A percentile compares a stretch with the other conserved stretches of the same genome.
Evolutionary conservation across 2,113 vertebrate genomes (phyloP).

Genomic region (Artemisiospiza belli): DNA sequence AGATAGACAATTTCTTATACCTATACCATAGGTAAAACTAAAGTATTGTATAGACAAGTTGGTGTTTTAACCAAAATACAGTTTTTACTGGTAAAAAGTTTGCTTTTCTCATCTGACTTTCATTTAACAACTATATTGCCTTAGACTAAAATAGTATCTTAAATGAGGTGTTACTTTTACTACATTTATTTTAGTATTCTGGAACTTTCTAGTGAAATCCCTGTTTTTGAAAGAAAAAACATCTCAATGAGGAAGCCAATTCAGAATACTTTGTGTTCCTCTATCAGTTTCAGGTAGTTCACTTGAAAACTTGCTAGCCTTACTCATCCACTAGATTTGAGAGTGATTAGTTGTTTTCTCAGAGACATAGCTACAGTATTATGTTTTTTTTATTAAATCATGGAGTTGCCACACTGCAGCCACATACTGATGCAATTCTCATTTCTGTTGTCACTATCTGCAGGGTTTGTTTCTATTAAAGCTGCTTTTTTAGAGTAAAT

Average conservation of each 20-base stretch:
- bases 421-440: background rate
- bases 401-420: background rate
- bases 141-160: background rate
- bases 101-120: background rate
- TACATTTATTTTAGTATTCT: background rate
- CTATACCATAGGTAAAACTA: background rate
- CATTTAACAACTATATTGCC: background rate
- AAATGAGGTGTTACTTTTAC: background rate
- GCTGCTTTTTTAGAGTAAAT: background rate
- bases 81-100: background rate
- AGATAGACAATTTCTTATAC: background rate
- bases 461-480: background rate
- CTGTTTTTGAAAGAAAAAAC: background rate
- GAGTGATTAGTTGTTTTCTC: background rate
- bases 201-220: background rate
- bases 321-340: background rate
- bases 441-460: background rate
- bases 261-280: background rate
- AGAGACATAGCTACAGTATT: background rate
- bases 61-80: background rate
- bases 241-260: background rate
- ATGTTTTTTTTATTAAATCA: background rate
- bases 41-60: background rate
- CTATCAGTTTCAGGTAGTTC: background rate
- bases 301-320: background rate